Evolutionary conservation across 2,113 vertebrate species (phyloP).

Genomic region (Cnemophilus loriae): DNA sequence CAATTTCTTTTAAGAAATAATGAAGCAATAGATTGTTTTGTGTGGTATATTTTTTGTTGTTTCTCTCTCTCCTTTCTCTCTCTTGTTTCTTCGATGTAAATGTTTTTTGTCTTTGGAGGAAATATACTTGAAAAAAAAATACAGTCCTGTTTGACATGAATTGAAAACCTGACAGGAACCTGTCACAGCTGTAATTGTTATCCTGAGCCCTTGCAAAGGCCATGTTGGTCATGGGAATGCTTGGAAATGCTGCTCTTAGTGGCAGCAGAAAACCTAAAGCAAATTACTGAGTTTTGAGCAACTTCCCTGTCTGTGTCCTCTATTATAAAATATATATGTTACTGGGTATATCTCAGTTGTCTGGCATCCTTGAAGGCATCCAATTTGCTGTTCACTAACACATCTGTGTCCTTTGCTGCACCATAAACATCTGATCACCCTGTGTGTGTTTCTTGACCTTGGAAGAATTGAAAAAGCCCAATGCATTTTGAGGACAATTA

Average conservation of each 20-base stretch:
- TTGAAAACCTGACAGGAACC: conserved; percentile 40
- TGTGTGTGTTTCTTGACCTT: background rate
- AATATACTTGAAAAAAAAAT: background rate
- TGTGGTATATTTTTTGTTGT: background rate
- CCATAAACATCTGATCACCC: background rate
- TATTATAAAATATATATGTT: background rate
- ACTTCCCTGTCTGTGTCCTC: background rate
- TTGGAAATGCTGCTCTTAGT: background rate
- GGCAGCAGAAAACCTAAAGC: background rate
- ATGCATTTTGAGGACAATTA: background rate
- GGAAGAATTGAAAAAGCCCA: background rate
- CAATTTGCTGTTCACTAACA: background rate
- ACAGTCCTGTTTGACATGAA: background rate
- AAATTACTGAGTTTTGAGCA: background rate
- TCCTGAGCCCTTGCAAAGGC: background rate
- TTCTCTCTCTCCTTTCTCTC: background rate
- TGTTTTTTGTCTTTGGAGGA: background rate
- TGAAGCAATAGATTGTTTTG: background rate
- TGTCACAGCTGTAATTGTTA: conserved; percentile 3
- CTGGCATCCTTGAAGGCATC: background rate
- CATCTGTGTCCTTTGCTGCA: background rate
- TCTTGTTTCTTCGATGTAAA: background rate
- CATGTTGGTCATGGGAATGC: background rate
- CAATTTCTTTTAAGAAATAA: background rate
- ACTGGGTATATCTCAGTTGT: background rate